Percentiles rank a stretch among this genome's conserved stretches.
Conservation (phyloP, 2,888 invertebrate species). For the Vanessa cardui region DNA sequence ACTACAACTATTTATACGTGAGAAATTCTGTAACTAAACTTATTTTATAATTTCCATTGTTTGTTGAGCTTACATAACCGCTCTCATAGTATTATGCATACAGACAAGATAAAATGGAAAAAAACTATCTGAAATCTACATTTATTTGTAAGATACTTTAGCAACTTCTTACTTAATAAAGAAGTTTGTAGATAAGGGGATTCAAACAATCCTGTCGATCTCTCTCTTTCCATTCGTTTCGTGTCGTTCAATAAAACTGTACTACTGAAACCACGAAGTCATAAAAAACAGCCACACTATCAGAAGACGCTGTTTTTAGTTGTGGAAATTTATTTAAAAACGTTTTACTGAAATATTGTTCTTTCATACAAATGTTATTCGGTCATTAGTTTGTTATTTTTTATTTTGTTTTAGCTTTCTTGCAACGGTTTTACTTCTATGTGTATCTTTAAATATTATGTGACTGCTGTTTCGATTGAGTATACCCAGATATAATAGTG, state of each 20-base stretch:
- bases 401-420: no score
- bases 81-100: neutral
- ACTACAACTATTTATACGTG: no score
- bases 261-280: conserved; percentile 7
- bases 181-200: conserved; percentile 7
- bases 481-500: no score
- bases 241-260: conserved; percentile 6
- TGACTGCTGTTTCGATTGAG: no score
- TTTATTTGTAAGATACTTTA: neutral
- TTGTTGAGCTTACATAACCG: no score
- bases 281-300: neutral
- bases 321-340: neutral
- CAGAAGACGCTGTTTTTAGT: neutral
- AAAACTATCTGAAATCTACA: neutral
- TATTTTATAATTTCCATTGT: no score
- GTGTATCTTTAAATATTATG: no score
- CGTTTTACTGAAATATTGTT: no score
- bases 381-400: no score
- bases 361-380: no score
- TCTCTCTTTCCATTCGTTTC: conserved; percentile 12
- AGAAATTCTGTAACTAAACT: no score
- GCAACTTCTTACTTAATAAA: conserved; percentile 20
- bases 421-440: no score
- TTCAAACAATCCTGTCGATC: conserved; percentile 16
- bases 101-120: neutral